Conservation (phyloP, 2,888 invertebrate genomes). For the Brachypterus glaber region DNA sequence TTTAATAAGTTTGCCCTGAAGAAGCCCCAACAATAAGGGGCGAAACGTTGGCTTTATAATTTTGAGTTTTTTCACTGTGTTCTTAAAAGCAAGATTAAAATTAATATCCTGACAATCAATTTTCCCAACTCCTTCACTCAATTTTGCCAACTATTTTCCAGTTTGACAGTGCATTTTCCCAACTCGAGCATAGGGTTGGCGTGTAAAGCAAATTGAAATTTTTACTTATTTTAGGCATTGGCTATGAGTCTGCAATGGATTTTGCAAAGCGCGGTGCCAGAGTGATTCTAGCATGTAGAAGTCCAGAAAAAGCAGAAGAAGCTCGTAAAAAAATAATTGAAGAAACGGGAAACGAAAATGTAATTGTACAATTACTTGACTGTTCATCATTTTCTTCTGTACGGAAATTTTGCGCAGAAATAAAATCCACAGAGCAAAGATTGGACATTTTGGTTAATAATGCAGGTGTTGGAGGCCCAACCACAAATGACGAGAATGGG, state of each 20-base stretch:
- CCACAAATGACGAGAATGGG: slow-evolving; percentile 48
- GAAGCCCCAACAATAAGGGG: no score
- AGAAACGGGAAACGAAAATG: slow-evolving; percentile 30
- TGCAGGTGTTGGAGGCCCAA: slow-evolving; percentile 47
- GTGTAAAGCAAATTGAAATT: no score
- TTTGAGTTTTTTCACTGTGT: no score
- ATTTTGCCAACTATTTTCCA: no score
- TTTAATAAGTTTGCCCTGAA: no score
- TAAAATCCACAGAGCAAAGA: slow-evolving; percentile 44
- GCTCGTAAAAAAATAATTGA: slow-evolving; percentile 27
- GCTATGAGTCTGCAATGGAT: slow-evolving; percentile 36
- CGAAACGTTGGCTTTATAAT: no score
- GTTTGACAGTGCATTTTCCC: no score
- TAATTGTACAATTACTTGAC: slow-evolving; percentile 41
- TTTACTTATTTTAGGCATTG: slow-evolving; percentile 36
- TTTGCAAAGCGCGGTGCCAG: slow-evolving; percentile 42
- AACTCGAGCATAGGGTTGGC: no score
- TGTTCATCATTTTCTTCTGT: slow-evolving; percentile 46
- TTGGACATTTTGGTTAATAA: slow-evolving; percentile 56
- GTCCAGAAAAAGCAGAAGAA: slow-evolving; percentile 24
- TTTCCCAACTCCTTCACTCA: no score
- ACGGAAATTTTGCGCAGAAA: slow-evolving; percentile 50
- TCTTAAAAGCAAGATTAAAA: no score
- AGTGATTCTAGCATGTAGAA: slow-evolving; percentile 45
- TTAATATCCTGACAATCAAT: no score